phyloP scores from a whole-genome alignment of 2,113 vertebrate genomes.

The Sakesphorus luctuosus region DNA sequence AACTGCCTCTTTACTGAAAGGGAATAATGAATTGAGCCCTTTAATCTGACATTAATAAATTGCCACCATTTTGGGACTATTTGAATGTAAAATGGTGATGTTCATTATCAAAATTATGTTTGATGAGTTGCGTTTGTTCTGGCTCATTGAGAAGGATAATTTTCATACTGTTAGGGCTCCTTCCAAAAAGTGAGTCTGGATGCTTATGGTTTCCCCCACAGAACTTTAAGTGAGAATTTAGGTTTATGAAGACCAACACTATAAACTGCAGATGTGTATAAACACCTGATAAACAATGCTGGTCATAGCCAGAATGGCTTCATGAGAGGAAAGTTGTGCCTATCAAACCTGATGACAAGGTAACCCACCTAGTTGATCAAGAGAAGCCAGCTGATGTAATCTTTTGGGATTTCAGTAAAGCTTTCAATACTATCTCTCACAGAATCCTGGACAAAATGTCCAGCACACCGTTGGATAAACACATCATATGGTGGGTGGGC shows the following conservation, averaged over 20 bases:
- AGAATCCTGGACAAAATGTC: too few species aligned
- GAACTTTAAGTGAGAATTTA: neutral
- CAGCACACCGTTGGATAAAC: neutral
- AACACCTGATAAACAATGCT: neutral
- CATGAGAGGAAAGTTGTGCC: neutral
- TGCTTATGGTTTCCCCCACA: neutral
- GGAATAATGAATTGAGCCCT: constrained; percentile 71
- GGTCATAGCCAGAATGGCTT: neutral
- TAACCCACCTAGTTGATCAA: neutral
- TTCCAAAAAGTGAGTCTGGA: neutral
- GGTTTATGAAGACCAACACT: neutral
- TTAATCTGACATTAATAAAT: constrained; percentile 81
- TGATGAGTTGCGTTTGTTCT: constrained; percentile 74
- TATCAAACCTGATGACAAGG: neutral
- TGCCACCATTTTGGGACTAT: constrained; percentile 76
- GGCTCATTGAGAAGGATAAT: constrained; percentile 68
- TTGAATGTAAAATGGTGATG: constrained; percentile 74
- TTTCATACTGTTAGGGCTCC: constrained; percentile 23
- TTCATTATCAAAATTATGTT: constrained; percentile 76
- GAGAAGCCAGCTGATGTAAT: neutral
- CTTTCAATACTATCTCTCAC: neutral
- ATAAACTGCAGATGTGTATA: neutral
- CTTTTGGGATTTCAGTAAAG: neutral
- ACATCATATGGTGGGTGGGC: neutral
- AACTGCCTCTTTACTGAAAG: constrained; percentile 72